Evolutionary conservation across 2,113 vertebrate species (phyloP), one percentile per base, ranked within the genome.

Genomic region (Macquaria australasica): DNA sequence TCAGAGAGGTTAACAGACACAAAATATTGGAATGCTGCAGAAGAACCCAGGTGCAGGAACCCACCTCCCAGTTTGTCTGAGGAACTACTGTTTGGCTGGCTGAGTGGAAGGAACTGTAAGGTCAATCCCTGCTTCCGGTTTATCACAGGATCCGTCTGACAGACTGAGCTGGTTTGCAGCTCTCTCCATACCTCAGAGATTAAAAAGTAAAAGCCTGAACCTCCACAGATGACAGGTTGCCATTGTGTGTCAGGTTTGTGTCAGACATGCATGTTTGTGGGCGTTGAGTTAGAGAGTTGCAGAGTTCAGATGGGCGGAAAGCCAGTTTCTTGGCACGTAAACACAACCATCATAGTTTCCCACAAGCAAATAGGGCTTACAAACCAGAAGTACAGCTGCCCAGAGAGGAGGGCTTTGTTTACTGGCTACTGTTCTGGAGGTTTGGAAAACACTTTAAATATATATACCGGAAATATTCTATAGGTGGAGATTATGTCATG

Each of bases 211-310:
- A 90, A 81, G 50, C 41, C 34, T 55, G 37, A 84, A 82, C 59
- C 77, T 90, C n/a, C 55, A 21, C 51, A 23, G 70, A 73, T 86
- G 85, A 91, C 87, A 90, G 74, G 78, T 76, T 86, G 87, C 82
- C 87, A 87, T 66, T 90, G 66, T 83, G 66, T 80, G 71, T 87
- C 50, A 53, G 70, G 67, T 79, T 78, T 70, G 68, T 72, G n/a
- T n/a, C n/a, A n/a, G 37, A 34, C 70, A 67, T 43, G 83, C 67
- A 71, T 68, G 39, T 59, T 55, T 41, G 87, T 81, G 56, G 82
- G 83, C 16, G 58, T 58, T 16, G 39, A 60, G 73, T 80, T 83
- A 84, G 45, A 90, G 58, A 88, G 72, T 84, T 89, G 63, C 53
- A 81, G 15, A 48, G 55, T 25, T 79, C 75, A 86, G 73, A 74